A percentile compares a stretch with the other conserved stretches of the same genome.
phyloP scores from a whole-genome alignment of 2,113 vertebrate genomes.

The Potamarius usumacintae region DNA sequence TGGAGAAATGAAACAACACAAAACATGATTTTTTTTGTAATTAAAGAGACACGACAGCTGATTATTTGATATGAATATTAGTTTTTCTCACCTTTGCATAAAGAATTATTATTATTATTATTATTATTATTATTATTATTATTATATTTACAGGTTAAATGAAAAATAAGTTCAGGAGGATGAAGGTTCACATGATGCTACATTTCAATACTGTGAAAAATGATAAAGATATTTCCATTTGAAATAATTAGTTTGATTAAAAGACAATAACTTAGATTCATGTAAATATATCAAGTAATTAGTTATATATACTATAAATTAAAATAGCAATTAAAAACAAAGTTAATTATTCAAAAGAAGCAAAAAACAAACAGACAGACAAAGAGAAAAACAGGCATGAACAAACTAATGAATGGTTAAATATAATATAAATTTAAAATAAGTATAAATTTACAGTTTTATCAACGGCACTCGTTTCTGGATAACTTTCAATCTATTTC shows the following conservation, averaged over 20 bases:
- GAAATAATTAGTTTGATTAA: not conserved
- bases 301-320: not conserved
- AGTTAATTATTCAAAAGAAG: not conserved
- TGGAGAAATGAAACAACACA: not conserved
- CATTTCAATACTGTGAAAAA: not conserved
- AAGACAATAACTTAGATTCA: not conserved
- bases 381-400: not conserved
- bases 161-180: not conserved
- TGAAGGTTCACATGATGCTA: not conserved
- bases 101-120: not conserved
- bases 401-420: not conserved
- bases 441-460: not conserved
- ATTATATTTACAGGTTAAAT: not conserved
- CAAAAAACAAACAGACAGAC: not conserved
- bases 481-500: not conserved
- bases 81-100: not conserved
- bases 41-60: not conserved
- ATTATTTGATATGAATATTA: too few species aligned
- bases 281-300: not conserved
- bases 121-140: too few species aligned
- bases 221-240: not conserved
- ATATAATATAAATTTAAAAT: not conserved
- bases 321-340: not conserved
- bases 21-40: not conserved
- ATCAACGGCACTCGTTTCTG: not conserved